Conservation (phyloP, 2,888 invertebrate species). For the Herminia tarsipennalis region DNA sequence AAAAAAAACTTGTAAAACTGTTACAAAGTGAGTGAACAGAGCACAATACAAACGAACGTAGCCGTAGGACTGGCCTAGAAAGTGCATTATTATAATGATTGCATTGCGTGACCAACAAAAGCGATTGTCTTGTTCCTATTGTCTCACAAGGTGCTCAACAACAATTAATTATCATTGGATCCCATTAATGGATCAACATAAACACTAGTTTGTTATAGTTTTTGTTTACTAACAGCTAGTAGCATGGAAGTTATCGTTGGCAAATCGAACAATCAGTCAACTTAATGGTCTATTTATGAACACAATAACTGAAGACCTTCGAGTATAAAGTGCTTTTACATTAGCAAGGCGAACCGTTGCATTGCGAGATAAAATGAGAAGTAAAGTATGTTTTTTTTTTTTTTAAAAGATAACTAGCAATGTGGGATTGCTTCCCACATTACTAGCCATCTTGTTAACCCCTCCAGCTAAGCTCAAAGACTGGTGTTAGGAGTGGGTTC, state of each 20-base stretch:
- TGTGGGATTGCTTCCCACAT: too few species aligned
- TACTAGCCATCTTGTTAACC: too few species aligned
- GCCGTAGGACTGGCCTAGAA: background rate
- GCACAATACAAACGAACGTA: background rate
- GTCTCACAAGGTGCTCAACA: constrained; percentile 23
- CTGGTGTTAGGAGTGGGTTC: too few species aligned
- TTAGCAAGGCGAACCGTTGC: too few species aligned
- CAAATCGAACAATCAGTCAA: background rate
- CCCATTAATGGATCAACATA: constrained; percentile 8
- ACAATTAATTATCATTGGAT: constrained; percentile 19
- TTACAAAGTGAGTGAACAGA: background rate
- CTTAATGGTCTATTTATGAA: too few species aligned
- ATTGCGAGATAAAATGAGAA: too few species aligned
- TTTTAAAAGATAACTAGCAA: too few species aligned
- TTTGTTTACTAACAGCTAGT: constrained; percentile 1
- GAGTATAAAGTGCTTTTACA: too few species aligned
- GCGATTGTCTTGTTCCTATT: constrained; percentile 29
- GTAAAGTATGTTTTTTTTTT: too few species aligned
- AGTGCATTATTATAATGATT: background rate
- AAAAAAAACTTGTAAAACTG: too few species aligned
- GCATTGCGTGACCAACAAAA: background rate
- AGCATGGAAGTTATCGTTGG: background rate
- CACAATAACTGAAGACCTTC: too few species aligned
- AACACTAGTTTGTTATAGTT: constrained; percentile 1
- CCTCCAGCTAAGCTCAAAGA: too few species aligned